Conservation (phyloP, 2,888 invertebrate genomes). For the Parnassius mnemosyne region DNA sequence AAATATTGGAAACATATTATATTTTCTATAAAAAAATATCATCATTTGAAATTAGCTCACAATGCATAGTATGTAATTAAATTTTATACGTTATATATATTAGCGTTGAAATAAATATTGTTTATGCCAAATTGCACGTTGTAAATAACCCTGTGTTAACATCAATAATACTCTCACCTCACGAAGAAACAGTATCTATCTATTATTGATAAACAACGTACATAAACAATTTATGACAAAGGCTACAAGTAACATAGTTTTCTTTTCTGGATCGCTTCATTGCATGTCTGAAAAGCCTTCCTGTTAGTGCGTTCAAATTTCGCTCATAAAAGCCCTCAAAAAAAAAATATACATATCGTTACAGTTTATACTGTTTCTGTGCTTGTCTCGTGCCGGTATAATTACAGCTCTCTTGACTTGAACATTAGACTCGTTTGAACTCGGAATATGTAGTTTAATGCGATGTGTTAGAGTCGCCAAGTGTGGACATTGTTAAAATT, state of each 20-base stretch:
- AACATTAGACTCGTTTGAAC: background rate
- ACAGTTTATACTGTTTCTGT: too few relatives aligned
- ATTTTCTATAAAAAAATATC: constrained; percentile 10
- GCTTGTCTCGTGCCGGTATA: background rate
- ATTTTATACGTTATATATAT: background rate
- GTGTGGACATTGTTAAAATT: constrained; percentile 25
- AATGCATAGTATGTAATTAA: too few relatives aligned
- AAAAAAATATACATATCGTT: too few relatives aligned
- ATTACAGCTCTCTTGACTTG: constrained; percentile 11
- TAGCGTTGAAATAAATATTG: background rate
- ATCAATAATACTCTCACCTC: too few relatives aligned
- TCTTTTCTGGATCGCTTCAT: too few relatives aligned
- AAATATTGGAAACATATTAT: constrained; percentile 7
- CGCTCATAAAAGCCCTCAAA: background rate
- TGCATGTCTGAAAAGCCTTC: background rate
- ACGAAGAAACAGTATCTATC: too few relatives aligned
- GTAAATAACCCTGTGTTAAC: background rate
- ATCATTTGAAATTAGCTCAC: too few relatives aligned
- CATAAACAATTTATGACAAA: too few relatives aligned
- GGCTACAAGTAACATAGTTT: too few relatives aligned
- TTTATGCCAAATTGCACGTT: background rate
- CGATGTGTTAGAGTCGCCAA: constrained; percentile 13
- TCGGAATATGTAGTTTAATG: constrained; percentile 5
- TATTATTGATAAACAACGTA: too few relatives aligned
- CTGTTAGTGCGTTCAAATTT: background rate